Evolutionary conservation across 2,888 invertebrate genomes (phyloP), one percentile per base, ranked within the genome.

Genomic region (Rhabditophanes sp.): DNA sequence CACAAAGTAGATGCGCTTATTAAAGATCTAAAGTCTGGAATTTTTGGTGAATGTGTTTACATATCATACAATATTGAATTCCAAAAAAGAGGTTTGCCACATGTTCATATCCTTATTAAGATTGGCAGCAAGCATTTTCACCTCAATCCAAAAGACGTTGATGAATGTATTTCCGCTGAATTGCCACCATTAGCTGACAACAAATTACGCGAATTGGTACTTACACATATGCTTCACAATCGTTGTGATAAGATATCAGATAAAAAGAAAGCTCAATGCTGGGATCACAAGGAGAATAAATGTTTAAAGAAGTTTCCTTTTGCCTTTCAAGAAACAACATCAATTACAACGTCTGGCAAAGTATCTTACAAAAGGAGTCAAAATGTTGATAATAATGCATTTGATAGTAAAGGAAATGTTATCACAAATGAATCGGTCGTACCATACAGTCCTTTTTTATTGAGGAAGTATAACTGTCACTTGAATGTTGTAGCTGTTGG

Each of bases 171-270:
- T 3, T 53, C 29, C 21, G 60, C 65, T 11, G 65, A 67, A 53
- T 48, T 68, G 28, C 65, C 66, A 1, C 48, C 65, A 39, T 44
- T 44, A 12, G 23, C 42, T 19, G 37, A 64, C 38, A 49, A 49
- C 3, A 47, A 30, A 3, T 44, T 68, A 14, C 42, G 53, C 42
- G 42, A 55, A 3, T 47, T 63, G 44, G 58, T 68, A 27, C 35
- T 22, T 8, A 19, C 11, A 19, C 51, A 65, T 31, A 68, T 67
- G 43, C 37, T 58, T 18, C 66, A 67, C 48, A 64, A 65, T 3
- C 65, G 65, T 8, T 66, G 65, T 46, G 67, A 67, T 35, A 14
- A 6, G n/a, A n/a, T n/a, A n/a, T n/a, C n/a, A n/a, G n/a, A n/a
- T n/a, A n/a, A n/a, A n/a, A 3, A 15, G 33, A 9, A 30, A 44